These are phyloP conservation scores for Ophion slaviceki DNA, from an alignment of 2,888 invertebrate species.

Conservation along the genomic window DNA sequence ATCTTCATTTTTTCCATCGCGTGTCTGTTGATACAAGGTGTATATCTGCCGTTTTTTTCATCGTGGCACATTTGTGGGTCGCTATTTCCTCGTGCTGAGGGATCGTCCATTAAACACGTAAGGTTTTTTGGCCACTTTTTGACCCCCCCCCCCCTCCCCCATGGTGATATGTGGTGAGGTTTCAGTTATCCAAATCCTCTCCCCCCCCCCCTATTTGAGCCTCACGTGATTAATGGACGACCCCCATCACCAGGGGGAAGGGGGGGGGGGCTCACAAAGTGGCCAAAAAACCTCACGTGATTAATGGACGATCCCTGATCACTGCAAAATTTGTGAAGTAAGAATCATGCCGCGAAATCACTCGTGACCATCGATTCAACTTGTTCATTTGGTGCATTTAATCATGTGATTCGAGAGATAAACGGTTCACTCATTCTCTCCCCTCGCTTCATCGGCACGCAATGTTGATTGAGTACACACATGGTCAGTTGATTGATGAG, in stretches of 20 bases:
- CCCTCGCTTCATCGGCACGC: background rate
- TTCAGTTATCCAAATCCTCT: too few species aligned
- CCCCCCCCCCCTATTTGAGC: too few species aligned
- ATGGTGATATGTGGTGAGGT: too few species aligned
- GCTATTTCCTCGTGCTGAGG: background rate
- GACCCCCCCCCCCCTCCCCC: too few species aligned
- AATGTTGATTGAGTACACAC: constrained; percentile 26
- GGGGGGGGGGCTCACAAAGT: too few species aligned
- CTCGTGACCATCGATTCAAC: background rate
- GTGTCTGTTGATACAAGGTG: background rate
- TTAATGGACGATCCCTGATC: background rate
- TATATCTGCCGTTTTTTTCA: background rate
- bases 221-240: too few species aligned
- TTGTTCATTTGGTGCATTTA: constrained; percentile 2
- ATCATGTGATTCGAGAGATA: constrained; percentile 1
- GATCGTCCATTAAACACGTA: too few species aligned
- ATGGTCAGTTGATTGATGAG: background rate
- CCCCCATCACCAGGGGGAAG: too few species aligned
- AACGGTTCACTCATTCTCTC: background rate
- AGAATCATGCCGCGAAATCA: background rate
- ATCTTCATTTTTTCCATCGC: background rate
- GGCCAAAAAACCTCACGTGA: too few species aligned
- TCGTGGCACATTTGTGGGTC: background rate
- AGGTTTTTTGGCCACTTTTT: too few species aligned
- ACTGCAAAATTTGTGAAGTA: background rate